Base-by-base conservation (phyloP, 2,888 invertebrate species). In the Tenthredo scrophulariae region DNA sequence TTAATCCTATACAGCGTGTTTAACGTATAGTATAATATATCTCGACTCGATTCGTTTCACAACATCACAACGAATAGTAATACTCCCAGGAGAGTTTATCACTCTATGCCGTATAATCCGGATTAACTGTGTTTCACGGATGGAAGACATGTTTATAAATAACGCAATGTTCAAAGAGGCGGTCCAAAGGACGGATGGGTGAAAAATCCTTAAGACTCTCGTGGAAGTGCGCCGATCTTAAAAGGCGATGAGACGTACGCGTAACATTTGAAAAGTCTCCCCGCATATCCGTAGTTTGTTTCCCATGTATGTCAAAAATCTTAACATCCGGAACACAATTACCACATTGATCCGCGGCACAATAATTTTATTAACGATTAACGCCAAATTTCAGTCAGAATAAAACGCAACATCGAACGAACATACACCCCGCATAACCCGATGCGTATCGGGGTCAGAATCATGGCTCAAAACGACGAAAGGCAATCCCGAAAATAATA, bases 141-240 rank as follows among this genome's bases (percentile, higher is more conserved):
- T 77, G 29, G 18, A 77, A 54, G 54, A 29, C 77, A 77, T 77
- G 77, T 77, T 77, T 50, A 54, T 77, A 77, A 50, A 77, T 77
- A 77, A 77, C n/a, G n/a, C 50, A 50, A 54, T 77, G 54, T 77
- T 74, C 77, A n/a, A 54, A 77, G 50, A 18, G 50, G 18, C 50
- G 29, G 50, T 26, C 2, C 1, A 22, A 29, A 50, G 33, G 33
- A 50, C 33, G 26, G 10, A 50, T 50, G 9, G 33, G 50, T 77
- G 15, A 18, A 77, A 50, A 77, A 50, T 26, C 26, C 46, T 50
- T 50, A 4, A 50, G 29, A 7, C 33, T 37, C n/a, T 18, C 18
- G n/a, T 29, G 2, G 18, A 50, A 33, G 33, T 67, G 33, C 67
- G 13, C 33, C 33, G 67, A 67, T 67, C 33, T 67, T 7, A 26